Base-by-base conservation (phyloP, 2,797 vertebrate genomes). In the Urocyon cinereoargenteus region DNA sequence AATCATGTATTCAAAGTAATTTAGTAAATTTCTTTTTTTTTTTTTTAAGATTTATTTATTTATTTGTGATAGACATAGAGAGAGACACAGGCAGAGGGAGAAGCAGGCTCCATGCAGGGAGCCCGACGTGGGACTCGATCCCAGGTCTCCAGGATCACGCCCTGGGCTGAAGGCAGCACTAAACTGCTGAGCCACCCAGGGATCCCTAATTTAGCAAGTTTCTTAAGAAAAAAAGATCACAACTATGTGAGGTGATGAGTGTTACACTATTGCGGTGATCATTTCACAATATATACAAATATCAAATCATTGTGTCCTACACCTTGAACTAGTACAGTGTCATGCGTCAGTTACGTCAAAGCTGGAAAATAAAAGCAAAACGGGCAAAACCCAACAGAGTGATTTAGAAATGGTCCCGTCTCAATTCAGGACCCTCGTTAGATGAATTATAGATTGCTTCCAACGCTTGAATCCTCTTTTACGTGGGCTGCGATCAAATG, bases 331-430 rank as follows among this genome's bases (percentile, higher is more conserved):
- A 70, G 49, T 72, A 49, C 34, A 82, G 18, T 34, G 64, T 59
- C 24, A 26, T 68, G 13, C 34, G 36, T 70, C 36, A 19, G 8
- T 45, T 21, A 31, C 31, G 5, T 49, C 28, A 70, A 91, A 91
- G 70, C 77, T 1, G 0, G 68, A 82, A 70, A 70, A 53, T 49
- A 57, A 62, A 82, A 66, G 59, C 34, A 19, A 49, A 64, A 64
- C 6, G 45, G 40, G 45, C 36, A 83, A 84, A 40, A 31, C 31
- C 40, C 72, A 82, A 28, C 73, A 55, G 81, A 86, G 55, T 88
- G 31, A 36, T 93, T 92, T 96, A 85, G 59, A 96, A 81, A 72
- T 57, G 21, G 24, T 61, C 57, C 49, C 59, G 18, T 91, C 72
- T 95, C 57, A 34, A 34, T 61, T 66, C 1, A 85, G 57, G 22